Evolutionary conservation across 2,888 invertebrate species (phyloP).

Genomic region (Sipha maydis): DNA sequence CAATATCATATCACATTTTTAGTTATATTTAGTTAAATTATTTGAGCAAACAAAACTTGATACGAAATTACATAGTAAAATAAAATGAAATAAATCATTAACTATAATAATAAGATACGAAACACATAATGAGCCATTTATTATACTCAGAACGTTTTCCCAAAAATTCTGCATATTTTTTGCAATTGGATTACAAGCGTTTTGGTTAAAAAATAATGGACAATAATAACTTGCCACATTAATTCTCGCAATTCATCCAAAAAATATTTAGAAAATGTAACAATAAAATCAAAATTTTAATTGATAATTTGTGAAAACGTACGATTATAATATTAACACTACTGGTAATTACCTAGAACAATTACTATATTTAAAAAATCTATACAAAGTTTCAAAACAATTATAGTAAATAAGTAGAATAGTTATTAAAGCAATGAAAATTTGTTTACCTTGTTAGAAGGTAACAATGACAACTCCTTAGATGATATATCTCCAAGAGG

Average conservation of each 20-base stretch:
- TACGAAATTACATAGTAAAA: constrained; percentile 12
- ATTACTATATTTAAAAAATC: constrained; percentile 23
- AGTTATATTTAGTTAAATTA: background rate
- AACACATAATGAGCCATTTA: constrained; percentile 35
- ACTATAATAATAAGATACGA: constrained; percentile 10
- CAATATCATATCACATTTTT: background rate
- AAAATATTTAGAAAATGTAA: background rate
- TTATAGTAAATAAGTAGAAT: constrained; percentile 38
- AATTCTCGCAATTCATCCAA: background rate
- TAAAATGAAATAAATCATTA: constrained; percentile 1
- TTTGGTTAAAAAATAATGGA: background rate
- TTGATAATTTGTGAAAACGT: constrained; percentile 45
- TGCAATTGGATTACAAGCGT: background rate
- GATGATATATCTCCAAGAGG: constrained; percentile 51
- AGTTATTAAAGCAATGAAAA: constrained; percentile 48
- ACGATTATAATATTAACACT: constrained; percentile 30
- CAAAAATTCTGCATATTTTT: constrained; percentile 32
- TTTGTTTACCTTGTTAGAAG: constrained; percentile 60
- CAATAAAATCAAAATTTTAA: background rate
- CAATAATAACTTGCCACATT: background rate
- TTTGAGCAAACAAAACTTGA: constrained; percentile 18
- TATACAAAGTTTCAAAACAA: constrained; percentile 14
- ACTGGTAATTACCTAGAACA: background rate
- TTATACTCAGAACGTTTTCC: constrained; percentile 50
- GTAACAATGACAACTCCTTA: constrained; percentile 62